Evolutionary conservation across 2,888 invertebrate genomes (phyloP).

Genomic region (Dromius quadrimaculatus): DNA sequence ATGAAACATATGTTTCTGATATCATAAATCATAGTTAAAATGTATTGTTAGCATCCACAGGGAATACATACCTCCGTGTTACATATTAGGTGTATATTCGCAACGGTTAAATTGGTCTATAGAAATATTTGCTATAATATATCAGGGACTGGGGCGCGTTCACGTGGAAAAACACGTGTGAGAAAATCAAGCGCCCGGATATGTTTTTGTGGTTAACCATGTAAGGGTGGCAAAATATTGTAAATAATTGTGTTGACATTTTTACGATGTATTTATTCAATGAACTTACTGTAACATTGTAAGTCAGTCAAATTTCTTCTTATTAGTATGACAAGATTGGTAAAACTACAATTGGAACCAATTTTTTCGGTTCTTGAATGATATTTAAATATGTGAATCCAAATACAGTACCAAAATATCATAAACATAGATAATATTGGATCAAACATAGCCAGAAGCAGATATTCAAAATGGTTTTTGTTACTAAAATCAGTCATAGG

Average conservation of each 20-base stretch:
- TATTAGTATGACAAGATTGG: no score
- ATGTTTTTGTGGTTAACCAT: constrained; percentile 10
- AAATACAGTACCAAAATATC: no score
- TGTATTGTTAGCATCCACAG: constrained; percentile 20
- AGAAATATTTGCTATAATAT: constrained; percentile 32
- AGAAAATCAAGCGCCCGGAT: background rate
- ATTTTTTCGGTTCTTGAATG: no score
- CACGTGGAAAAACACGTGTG: constrained; percentile 25
- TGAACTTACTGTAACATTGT: no score
- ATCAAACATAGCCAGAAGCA: no score
- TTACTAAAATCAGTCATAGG: no score
- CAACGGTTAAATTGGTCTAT: constrained; percentile 34
- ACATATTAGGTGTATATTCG: constrained; percentile 13
- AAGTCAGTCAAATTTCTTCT: no score
- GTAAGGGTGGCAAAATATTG: constrained; percentile 12
- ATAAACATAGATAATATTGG: no score
- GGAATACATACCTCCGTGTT: constrained; percentile 5
- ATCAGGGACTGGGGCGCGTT: constrained; percentile 16
- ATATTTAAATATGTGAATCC: no score
- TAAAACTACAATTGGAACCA: no score
- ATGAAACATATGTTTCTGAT: no score
- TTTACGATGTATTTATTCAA: background rate
- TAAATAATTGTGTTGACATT: constrained; percentile 23
- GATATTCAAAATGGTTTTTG: no score
- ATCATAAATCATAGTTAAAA: constrained; percentile 31